Evolutionary conservation across 2,113 vertebrate species (phyloP).

Genomic region (Fulmarus glacialis): DNA sequence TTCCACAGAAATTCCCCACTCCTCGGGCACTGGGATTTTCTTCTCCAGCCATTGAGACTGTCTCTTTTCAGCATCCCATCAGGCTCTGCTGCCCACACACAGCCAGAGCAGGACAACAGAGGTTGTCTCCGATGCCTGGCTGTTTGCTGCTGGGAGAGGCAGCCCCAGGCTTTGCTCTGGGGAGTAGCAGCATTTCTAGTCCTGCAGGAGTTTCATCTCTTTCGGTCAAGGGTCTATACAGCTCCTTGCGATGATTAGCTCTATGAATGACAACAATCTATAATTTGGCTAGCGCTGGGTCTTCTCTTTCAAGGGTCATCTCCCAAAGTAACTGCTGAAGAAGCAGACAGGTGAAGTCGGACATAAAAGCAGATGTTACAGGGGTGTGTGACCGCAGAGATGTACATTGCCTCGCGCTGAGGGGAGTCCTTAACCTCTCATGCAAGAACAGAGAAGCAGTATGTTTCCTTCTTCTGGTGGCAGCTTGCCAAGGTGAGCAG

Average conservation of each 20-base stretch:
- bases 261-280: not conserved
- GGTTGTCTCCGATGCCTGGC: not conserved
- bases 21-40: not conserved
- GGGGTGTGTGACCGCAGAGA: not conserved
- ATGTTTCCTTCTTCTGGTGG: conserved; percentile 30
- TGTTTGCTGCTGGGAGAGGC: not conserved
- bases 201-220: not conserved
- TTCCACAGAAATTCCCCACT: not conserved
- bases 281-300: not conserved
- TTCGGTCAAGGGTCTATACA: not conserved
- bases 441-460: not conserved
- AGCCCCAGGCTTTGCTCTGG: not conserved
- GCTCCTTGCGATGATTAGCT: not conserved
- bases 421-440: conserved; percentile 22
- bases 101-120: not conserved
- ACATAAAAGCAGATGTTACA: not conserved
- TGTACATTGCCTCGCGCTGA: not conserved
- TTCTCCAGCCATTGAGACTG: not conserved
- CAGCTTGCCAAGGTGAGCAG: not conserved
- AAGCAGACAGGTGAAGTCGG: not conserved
- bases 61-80: not conserved
- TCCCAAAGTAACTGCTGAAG: not conserved
- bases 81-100: not conserved
- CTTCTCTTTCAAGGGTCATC: not conserved
- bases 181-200: not conserved